Evolutionary conservation across 2,888 invertebrate genomes (phyloP).

Genomic region (Lobophora halterata): DNA sequence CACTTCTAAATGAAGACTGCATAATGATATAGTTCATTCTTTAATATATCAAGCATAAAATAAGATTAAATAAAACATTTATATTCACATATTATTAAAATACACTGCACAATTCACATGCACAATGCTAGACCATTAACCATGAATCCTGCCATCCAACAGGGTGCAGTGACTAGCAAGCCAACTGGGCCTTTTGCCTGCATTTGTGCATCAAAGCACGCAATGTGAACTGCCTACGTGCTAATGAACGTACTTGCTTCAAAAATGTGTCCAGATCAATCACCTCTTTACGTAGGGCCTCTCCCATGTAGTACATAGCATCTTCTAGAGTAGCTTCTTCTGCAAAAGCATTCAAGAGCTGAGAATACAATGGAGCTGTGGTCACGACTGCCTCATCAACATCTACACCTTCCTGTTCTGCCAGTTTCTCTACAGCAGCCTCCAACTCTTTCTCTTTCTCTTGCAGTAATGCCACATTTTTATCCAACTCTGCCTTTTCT

Average conservation of each 20-base stretch:
- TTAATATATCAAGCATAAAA: constrained; percentile 11
- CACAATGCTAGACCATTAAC: too few species aligned
- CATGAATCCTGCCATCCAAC: too few species aligned
- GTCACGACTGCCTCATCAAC: constrained; percentile 98
- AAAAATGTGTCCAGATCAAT: constrained; percentile 98
- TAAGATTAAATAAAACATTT: constrained; percentile 11
- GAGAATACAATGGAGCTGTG: constrained; percentile 96
- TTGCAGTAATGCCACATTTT: constrained; percentile 89
- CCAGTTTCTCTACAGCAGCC: constrained; percentile 87
- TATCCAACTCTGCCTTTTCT: constrained; percentile 90
- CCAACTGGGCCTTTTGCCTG: constrained; percentile 94
- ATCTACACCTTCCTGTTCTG: constrained; percentile 90
- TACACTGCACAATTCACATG: constrained; percentile 21
- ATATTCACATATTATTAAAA: constrained; percentile 15
- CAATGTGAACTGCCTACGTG: constrained; percentile 97
- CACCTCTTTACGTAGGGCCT: constrained; percentile 94
- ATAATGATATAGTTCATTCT: constrained; percentile 2
- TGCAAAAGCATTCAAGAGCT: constrained; percentile 96
- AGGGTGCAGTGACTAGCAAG: constrained; percentile 77
- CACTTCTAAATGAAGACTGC: not conserved
- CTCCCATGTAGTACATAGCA: constrained; percentile 98
- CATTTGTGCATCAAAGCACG: constrained; percentile 98
- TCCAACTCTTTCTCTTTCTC: constrained; percentile 94
- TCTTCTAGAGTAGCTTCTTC: constrained; percentile 99
- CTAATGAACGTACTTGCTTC: constrained; percentile 96